These are phyloP conservation scores for Ooceraea biroi DNA, from an alignment of 1,140 invertebrate genomes.

Conservation along the genomic window DNA sequence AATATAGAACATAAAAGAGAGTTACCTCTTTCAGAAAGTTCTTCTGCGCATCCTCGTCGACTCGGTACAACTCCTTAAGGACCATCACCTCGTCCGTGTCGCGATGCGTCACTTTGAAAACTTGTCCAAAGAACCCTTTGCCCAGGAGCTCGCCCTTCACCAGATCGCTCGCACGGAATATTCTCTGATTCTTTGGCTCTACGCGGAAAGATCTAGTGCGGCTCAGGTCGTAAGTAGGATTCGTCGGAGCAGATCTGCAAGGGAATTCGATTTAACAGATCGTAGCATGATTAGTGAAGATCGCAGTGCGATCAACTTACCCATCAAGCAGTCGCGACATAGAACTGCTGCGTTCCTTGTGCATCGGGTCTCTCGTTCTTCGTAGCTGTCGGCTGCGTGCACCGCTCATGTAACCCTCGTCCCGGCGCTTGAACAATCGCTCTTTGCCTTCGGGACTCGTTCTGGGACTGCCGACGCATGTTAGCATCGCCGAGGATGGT, in stretches of 20 bases:
- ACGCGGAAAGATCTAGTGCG: constrained; percentile 95
- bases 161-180: constrained; percentile 96
- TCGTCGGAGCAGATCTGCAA: constrained; percentile 83
- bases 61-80: constrained; percentile 96
- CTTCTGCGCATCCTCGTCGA: constrained; percentile 97
- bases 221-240: constrained; percentile 90
- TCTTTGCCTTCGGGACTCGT: constrained; percentile 87
- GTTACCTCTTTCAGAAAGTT: constrained; percentile 97
- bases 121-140: constrained; percentile 97
- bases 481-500: constrained; percentile 81
- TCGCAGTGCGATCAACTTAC: constrained; percentile 80
- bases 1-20: constrained; percentile 21
- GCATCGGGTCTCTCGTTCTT: constrained; percentile 86
- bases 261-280: constrained; percentile 38
- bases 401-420: constrained; percentile 88
- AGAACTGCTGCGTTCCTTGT: constrained; percentile 94
- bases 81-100: constrained; percentile 97
- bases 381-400: constrained; percentile 87
- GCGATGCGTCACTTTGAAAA: constrained; percentile 95
- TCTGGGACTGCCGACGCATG: constrained; percentile 81
- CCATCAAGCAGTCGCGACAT: constrained; percentile 94
- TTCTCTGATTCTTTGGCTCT: constrained; percentile 92
- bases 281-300: neutral
- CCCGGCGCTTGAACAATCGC: constrained; percentile 90
- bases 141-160: constrained; percentile 96